Conservation (phyloP, 2,888 invertebrate species). For the Synanthedon tipuliformis region DNA sequence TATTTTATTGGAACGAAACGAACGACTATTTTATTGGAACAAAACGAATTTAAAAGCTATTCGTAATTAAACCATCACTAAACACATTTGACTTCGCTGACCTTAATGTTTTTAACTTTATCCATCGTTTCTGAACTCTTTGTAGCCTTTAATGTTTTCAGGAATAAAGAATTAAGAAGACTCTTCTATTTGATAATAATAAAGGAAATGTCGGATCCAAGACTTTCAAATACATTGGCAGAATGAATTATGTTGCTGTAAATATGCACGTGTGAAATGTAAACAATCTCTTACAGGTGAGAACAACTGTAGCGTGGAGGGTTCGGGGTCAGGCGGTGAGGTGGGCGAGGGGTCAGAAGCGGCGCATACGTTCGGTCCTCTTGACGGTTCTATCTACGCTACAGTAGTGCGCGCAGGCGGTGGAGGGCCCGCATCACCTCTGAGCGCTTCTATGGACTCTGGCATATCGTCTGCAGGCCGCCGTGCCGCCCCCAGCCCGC, state of each 20-base stretch:
- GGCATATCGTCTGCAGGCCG: slow-evolving; percentile 85
- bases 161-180: too few relatives aligned
- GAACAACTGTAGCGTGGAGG: slow-evolving; percentile 64
- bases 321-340: slow-evolving; percentile 58
- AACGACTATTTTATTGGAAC: slow-evolving; percentile 41
- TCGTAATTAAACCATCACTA: slow-evolving; percentile 39
- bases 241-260: too few relatives aligned
- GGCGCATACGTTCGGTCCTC: slow-evolving; percentile 83
- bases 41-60: slow-evolving; percentile 48
- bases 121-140: too few relatives aligned
- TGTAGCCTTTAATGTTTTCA: too few relatives aligned
- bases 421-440: slow-evolving; percentile 73
- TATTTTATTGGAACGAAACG: slow-evolving; percentile 42
- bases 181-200: too few relatives aligned
- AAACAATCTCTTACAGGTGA: slow-evolving; percentile 54
- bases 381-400: slow-evolving; percentile 93
- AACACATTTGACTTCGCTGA: slow-evolving; percentile 8
- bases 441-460: slow-evolving; percentile 91
- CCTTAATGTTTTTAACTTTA: not conserved
- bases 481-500: slow-evolving; percentile 65
- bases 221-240: too few relatives aligned
- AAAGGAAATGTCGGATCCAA: too few relatives aligned
- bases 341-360: slow-evolving; percentile 54
- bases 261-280: not conserved
- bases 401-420: slow-evolving; percentile 68